Percentiles rank a stretch among this genome's conserved stretches.
Evolutionary conservation across 2,888 invertebrate genomes (phyloP).

Genomic region (Plemyria rubiginata): DNA sequence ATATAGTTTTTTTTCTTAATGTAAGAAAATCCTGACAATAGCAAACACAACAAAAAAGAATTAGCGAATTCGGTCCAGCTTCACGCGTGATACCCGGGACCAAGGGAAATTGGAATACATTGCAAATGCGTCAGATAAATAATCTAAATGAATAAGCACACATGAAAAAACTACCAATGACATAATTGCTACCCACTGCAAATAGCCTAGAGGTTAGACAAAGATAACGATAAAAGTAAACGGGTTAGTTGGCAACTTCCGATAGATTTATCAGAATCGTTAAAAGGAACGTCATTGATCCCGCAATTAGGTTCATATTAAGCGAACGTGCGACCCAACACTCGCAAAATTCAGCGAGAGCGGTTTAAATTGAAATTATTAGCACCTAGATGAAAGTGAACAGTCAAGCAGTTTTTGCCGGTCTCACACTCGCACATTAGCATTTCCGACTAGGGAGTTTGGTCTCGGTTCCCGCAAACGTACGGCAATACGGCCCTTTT

Average conservation of each 20-base stretch:
- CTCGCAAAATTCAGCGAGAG: constrained; percentile 39
- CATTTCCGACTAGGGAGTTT: constrained; percentile 55
- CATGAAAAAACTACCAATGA: constrained; percentile 34
- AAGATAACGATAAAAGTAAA: constrained; percentile 45
- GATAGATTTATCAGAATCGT: constrained; percentile 47
- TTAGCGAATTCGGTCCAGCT: too few relatives aligned
- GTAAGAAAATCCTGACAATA: too few relatives aligned
- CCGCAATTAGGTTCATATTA: constrained; percentile 42
- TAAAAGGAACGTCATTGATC: constrained; percentile 47
- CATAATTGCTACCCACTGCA: constrained; percentile 39
- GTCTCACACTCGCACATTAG: constrained; percentile 66
- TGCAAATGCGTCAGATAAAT: too few relatives aligned
- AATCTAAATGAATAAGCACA: constrained; percentile 16
- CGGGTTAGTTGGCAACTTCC: constrained; percentile 46
- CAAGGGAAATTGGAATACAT: too few relatives aligned
- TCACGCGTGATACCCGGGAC: too few relatives aligned
- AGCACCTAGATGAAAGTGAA: constrained; percentile 58
- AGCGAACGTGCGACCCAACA: constrained; percentile 39
- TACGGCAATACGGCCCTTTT: constrained; percentile 60
- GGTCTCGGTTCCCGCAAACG: constrained; percentile 50
- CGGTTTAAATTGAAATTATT: constrained; percentile 62
- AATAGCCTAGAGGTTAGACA: constrained; percentile 37
- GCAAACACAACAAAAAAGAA: too few relatives aligned
- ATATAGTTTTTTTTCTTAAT: too few relatives aligned
- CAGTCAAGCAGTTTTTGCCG: constrained; percentile 63